phyloP scores from a whole-genome alignment of 2,113 vertebrate genomes.

The Sylvilagus bachmani region DNA sequence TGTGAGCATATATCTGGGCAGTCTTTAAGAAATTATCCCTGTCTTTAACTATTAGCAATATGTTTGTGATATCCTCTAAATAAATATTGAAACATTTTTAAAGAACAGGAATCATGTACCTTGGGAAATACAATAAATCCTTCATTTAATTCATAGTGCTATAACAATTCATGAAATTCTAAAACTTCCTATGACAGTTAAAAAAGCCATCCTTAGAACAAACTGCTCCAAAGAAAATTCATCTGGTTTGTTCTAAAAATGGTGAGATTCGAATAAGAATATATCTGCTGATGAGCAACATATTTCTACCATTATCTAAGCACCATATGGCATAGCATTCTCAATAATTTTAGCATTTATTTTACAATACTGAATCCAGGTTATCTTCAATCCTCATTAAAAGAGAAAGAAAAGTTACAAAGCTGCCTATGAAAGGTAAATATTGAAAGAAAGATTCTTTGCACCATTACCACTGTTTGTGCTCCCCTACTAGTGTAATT shows the following conservation, averaged over 20 bases:
- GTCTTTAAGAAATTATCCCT: not conserved
- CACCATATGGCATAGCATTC: conserved; percentile 39
- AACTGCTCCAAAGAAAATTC: not conserved
- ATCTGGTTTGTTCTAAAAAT: conserved; percentile 69
- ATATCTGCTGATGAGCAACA: conserved; percentile 62
- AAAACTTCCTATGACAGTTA: conserved; percentile 45
- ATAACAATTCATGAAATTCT: conserved; percentile 46
- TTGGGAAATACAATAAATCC: conserved; percentile 49
- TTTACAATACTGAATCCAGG: conserved; percentile 19
- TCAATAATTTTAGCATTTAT: conserved; percentile 66
- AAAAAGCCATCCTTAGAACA: conserved; percentile 64
- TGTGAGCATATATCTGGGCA: not conserved
- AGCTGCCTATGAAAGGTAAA: conserved; percentile 61
- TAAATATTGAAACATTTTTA: not conserved
- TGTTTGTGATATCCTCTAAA: conserved; percentile 32
- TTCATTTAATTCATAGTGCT: not conserved
- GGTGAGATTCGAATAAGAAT: conserved; percentile 73
- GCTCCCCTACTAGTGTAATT: conserved; percentile 1
- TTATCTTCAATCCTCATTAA: conserved; percentile 76
- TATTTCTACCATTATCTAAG: conserved; percentile 70
- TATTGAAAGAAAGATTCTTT: conserved; percentile 66
- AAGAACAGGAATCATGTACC: not conserved
- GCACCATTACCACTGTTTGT: conserved; percentile 33
- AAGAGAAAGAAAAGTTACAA: conserved; percentile 53
- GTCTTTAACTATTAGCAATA: not conserved